These are phyloP conservation scores for Python bivittatus DNA, from an alignment of 2,113 vertebrate species.

Conservation along the genomic window DNA sequence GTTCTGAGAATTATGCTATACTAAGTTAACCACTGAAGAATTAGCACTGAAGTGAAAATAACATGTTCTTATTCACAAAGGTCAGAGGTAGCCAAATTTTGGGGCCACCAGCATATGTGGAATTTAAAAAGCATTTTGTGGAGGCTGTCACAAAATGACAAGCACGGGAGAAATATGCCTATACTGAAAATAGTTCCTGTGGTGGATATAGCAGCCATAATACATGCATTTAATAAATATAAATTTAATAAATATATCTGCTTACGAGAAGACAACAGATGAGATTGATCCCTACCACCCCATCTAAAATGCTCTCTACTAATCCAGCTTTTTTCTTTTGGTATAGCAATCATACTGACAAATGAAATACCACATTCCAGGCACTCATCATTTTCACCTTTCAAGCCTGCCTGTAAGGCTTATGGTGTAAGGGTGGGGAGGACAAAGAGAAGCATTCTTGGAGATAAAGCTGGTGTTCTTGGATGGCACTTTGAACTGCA, in stretches of 20 bases:
- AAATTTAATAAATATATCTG: background rate
- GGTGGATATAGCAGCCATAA: background rate
- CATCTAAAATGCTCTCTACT: background rate
- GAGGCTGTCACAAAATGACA: background rate
- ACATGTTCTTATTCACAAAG: background rate
- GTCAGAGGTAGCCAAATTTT: background rate
- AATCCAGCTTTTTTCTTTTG: background rate
- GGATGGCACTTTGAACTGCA: background rate
- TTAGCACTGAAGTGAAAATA: background rate
- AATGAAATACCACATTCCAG: background rate
- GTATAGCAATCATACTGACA: background rate
- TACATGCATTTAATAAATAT: background rate
- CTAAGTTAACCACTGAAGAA: background rate
- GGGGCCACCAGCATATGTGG: background rate
- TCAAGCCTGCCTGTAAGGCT: background rate
- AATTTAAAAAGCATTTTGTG: background rate
- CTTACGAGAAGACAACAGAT: background rate
- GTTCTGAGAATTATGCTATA: background rate
- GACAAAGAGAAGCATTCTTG: background rate
- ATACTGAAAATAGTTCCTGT: background rate
- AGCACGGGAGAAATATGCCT: background rate
- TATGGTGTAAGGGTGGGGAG: background rate
- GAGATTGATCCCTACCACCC: background rate
- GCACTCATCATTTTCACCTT: background rate
- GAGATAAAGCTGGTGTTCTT: background rate